A percentile compares a stretch with the other conserved stretches of the same genome.
phyloP scores from a whole-genome alignment of 2,113 vertebrate genomes.

The Nymphicus hollandicus region DNA sequence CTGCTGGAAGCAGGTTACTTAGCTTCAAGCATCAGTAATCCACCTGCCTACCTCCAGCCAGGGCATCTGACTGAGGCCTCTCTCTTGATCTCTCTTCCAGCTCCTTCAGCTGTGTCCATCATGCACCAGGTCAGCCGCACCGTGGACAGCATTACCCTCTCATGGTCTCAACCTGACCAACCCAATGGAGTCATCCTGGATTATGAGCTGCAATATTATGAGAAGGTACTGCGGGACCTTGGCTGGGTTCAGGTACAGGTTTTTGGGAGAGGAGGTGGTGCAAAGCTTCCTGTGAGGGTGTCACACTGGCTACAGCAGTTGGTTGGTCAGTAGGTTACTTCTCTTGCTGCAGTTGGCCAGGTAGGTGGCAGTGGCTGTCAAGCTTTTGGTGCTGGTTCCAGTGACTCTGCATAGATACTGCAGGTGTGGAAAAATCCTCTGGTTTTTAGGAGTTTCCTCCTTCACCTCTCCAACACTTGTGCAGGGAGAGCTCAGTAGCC shows the following conservation, averaged over 20 bases:
- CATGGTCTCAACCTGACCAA: constrained; percentile 95
- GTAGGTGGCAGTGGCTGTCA: not conserved
- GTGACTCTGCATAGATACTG: not conserved
- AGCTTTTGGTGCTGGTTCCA: fast-evolving
- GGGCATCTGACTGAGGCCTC: not conserved
- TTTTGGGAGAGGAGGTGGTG: not conserved
- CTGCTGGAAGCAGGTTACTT: not conserved
- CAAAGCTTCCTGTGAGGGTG: fast-evolving
- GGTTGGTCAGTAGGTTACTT: not conserved
- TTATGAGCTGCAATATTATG: constrained; percentile 93
- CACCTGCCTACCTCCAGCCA: not conserved
- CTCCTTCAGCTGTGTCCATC: constrained; percentile 91
- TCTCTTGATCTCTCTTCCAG: constrained; percentile 68
- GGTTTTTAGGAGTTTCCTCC: not conserved
- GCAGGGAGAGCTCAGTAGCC: not conserved
- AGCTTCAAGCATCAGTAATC: not conserved
- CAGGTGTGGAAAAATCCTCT: not conserved
- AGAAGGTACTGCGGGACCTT: constrained; percentile 81
- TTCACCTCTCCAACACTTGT: not conserved
- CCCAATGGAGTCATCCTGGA: constrained; percentile 95
- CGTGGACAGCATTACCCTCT: constrained; percentile 89
- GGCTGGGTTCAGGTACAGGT: not conserved
- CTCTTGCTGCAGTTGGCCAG: not conserved
- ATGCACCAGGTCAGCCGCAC: constrained; percentile 94
- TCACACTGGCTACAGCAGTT: fast-evolving